Percentiles rank a stretch among this genome's conserved stretches.
phyloP scores from a whole-genome alignment of 1,140 invertebrate species.

The Diachasma alloeum region DNA sequence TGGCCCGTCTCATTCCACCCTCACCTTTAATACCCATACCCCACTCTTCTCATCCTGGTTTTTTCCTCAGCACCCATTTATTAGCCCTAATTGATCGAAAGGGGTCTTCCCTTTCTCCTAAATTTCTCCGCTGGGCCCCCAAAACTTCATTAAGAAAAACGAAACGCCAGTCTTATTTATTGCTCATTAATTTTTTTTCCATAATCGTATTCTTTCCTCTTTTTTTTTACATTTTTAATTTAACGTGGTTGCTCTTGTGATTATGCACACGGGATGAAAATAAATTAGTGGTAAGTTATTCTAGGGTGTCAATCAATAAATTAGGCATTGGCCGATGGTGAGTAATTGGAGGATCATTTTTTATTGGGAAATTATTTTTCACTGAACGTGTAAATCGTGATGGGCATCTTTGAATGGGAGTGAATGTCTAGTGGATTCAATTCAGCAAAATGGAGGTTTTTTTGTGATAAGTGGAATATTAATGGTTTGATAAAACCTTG shows the following conservation, averaged over 20 bases:
- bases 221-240: background rate
- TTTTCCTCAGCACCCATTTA: constrained; percentile 52
- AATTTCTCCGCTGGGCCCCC: background rate
- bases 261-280: background rate
- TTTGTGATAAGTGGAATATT: no score
- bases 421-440: no score
- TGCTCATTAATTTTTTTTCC: background rate
- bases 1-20: constrained; percentile 24
- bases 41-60: constrained; percentile 33
- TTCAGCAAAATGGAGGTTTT: no score
- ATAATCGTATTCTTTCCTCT: background rate
- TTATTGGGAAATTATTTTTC: no score
- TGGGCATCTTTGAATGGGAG: no score
- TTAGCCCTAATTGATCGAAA: constrained; percentile 64
- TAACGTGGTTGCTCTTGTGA: background rate
- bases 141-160: constrained; percentile 2
- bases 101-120: constrained; percentile 32
- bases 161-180: constrained; percentile 6
- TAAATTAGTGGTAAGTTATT: background rate
- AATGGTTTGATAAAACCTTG: no score
- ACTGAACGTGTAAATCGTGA: no score
- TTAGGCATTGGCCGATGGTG: no score
- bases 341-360: no score
- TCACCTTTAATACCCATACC: constrained; percentile 32
- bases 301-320: background rate